Conservation (phyloP, 2,888 invertebrate species). For the Andrena bucephala region DNA sequence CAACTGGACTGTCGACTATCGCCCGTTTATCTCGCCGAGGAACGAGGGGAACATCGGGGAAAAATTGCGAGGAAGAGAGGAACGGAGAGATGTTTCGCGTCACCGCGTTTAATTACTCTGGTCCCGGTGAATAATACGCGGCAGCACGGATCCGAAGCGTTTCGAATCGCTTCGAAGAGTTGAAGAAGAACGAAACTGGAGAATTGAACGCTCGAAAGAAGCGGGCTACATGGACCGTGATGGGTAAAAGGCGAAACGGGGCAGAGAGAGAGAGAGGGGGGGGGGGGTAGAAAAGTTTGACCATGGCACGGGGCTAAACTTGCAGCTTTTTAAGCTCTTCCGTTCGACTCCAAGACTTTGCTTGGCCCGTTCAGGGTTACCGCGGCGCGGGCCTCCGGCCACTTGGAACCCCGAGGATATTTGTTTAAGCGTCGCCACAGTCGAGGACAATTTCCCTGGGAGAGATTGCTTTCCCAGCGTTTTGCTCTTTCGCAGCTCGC, state of each 20-base stretch:
- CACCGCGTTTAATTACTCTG: slow-evolving; percentile 13
- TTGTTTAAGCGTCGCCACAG: slow-evolving; percentile 34
- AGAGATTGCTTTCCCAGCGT: slow-evolving; percentile 27
- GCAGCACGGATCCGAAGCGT: no score
- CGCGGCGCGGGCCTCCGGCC: neutral
- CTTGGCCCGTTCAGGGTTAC: slow-evolving; percentile 29
- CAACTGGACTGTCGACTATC: neutral
- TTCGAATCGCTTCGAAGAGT: no score
- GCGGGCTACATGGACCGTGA: no score
- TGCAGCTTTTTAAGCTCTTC: slow-evolving; percentile 36
- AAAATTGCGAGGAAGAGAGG: neutral
- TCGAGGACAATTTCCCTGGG: slow-evolving; percentile 28
- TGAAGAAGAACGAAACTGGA: neutral
- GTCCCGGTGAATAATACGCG: neutral
- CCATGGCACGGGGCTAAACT: slow-evolving; percentile 4
- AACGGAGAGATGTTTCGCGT: neutral
- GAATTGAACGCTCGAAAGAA: neutral
- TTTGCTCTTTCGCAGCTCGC: slow-evolving; percentile 19
- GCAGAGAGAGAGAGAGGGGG: no score
- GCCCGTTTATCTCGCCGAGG: slow-evolving; percentile 16
- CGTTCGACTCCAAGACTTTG: neutral
- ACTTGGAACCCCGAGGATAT: slow-evolving; percentile 31
- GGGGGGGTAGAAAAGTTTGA: neutral
- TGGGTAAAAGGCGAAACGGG: neutral
- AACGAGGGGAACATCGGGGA: neutral